phyloP scores from a whole-genome alignment of 92 coral and sea anemone species.

The Porites rus region DNA sequence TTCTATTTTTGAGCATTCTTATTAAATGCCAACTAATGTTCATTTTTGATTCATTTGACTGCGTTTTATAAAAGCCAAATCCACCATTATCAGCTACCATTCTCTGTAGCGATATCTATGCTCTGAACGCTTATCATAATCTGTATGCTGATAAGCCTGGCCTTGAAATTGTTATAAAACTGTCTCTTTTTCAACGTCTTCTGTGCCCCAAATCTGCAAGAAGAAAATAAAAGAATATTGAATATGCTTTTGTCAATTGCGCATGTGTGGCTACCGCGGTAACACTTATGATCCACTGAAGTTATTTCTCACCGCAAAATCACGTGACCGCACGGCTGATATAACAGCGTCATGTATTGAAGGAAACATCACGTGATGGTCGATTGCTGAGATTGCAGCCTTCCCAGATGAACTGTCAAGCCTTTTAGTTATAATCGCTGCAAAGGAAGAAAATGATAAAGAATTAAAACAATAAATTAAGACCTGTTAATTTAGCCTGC shows the following conservation, averaged over 20 bases:
- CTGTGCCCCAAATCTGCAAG: slow-evolving; percentile 15
- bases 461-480: neutral
- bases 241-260: neutral
- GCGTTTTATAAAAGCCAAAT: too few species aligned
- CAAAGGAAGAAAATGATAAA: neutral
- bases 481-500: neutral
- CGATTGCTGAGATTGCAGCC: neutral
- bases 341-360: slow-evolving; percentile 52
- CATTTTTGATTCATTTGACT: too few species aligned
- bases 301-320: slow-evolving; percentile 13
- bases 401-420: slow-evolving; percentile 8
- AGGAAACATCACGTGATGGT: slow-evolving; percentile 39
- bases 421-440: slow-evolving; percentile 20
- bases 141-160: neutral
- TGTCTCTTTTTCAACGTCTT: slow-evolving; percentile 22
- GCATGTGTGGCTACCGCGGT: too few species aligned
- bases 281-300: too few species aligned
- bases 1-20: too few species aligned
- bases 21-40: too few species aligned
- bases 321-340: slow-evolving; percentile 39
- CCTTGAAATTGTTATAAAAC: neutral
- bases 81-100: too few species aligned
- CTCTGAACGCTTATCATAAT: neutral
- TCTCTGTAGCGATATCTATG: too few species aligned
- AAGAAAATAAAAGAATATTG: neutral